A percentile compares a stretch with the other conserved stretches of the same genome.
phyloP scores from a whole-genome alignment of 2,888 invertebrate species.

The Eristalis pertinax region DNA sequence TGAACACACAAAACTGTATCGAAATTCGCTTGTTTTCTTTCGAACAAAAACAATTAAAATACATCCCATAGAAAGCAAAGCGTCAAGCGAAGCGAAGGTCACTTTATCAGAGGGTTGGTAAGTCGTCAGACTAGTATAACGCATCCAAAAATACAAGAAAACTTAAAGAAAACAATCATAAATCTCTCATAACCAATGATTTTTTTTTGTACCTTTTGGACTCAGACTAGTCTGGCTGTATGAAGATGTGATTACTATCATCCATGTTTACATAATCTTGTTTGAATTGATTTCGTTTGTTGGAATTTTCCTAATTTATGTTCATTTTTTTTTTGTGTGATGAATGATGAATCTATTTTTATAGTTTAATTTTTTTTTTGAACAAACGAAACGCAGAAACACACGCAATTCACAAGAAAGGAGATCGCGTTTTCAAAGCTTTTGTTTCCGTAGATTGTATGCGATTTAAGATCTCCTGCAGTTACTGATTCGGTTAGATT shows the following conservation, averaged over 20 bases:
- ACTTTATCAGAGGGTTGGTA: constrained; percentile 90
- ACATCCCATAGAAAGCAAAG: constrained; percentile 84
- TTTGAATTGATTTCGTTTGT: constrained; percentile 22
- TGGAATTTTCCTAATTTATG: constrained; percentile 13
- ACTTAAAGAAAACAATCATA: constrained; percentile 22
- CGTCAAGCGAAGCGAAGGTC: constrained; percentile 88
- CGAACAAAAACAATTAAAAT: constrained; percentile 49
- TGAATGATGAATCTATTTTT: background rate
- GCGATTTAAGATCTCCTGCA: constrained; percentile 6
- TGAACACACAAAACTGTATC: constrained; percentile 23
- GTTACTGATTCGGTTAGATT: background rate
- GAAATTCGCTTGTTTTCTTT: constrained; percentile 8
- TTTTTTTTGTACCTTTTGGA: constrained; percentile 69
- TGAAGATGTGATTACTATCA: constrained; percentile 62
- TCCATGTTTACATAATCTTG: constrained; percentile 37
- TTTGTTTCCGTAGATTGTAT: constrained; percentile 8
- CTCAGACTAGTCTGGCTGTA: constrained; percentile 75
- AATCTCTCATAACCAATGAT: constrained; percentile 51
- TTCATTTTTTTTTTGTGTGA: background rate
- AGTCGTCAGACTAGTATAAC: constrained; percentile 82
- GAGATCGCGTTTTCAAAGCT: background rate
- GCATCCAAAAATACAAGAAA: constrained; percentile 60
- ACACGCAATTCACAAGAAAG: background rate
- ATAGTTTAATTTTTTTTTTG: background rate
- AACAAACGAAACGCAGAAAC: background rate